These are phyloP conservation scores for Anthophora plumipes DNA, from an alignment of 2,888 invertebrate species.

Conservation along the genomic window DNA sequence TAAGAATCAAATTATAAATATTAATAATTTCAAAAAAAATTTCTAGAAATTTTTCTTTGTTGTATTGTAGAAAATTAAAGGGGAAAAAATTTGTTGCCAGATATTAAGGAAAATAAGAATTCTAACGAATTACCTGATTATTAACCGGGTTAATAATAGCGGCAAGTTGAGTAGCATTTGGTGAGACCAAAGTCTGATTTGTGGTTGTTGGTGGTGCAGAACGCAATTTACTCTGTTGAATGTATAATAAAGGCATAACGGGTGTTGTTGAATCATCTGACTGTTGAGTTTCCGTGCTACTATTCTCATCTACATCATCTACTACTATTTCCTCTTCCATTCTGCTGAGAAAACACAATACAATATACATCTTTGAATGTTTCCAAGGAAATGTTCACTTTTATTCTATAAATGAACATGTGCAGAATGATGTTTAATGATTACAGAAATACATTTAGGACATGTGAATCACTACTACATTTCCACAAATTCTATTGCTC, in stretches of 20 bases:
- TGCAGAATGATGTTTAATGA: not conserved
- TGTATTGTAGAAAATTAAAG: not conserved
- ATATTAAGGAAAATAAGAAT: constrained; percentile 8
- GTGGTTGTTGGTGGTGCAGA: constrained; percentile 72
- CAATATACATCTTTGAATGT: not conserved
- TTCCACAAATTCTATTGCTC: not conserved
- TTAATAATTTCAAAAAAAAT: constrained; percentile 17
- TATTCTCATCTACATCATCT: constrained; percentile 77
- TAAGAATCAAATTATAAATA: constrained; percentile 49
- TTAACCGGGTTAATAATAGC: constrained; percentile 80
- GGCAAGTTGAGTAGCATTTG: constrained; percentile 77
- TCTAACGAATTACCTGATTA: constrained; percentile 75
- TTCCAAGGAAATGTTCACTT: not conserved
- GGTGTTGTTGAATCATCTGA: constrained; percentile 73
- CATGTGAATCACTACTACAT: not conserved
- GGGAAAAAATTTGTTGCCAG: not conserved
- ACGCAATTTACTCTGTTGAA: constrained; percentile 80
- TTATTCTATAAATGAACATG: too few species aligned
- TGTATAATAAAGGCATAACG: constrained; percentile 81
- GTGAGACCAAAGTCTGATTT: constrained; percentile 77
- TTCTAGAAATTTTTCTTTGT: not conserved
- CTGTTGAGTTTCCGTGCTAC: constrained; percentile 66
- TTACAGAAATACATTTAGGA: not conserved
- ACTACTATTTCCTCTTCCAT: constrained; percentile 82
- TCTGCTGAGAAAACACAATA: constrained; percentile 64